These are phyloP conservation scores for Helicolenus hilgendorfi DNA, from an alignment of 2,797 vertebrate species.

Conservation along the genomic window DNA sequence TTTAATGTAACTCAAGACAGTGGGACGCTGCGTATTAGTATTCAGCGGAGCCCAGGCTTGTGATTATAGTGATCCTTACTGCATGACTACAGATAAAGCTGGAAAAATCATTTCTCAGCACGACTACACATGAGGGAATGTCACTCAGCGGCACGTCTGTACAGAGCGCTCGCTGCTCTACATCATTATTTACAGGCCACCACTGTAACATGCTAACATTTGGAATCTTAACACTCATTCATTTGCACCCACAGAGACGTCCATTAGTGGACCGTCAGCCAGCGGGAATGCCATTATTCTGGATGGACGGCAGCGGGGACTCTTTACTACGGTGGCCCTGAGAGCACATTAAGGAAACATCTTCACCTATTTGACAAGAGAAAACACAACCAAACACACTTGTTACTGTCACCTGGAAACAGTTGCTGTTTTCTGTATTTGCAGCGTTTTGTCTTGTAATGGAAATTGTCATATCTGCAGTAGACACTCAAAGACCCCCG, in stretches of 20 bases:
- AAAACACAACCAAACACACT: no score
- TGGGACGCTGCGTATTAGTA: slow-evolving; percentile 55
- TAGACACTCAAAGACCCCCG: no score
- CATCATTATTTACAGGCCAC: slow-evolving; percentile 14
- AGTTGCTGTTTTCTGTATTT: no score
- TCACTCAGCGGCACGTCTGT: not conserved
- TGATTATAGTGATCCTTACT: slow-evolving; percentile 40
- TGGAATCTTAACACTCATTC: not conserved
- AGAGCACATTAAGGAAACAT: not conserved
- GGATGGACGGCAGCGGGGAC: not conserved
- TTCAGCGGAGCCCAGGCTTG: slow-evolving; percentile 9
- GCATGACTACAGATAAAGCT: slow-evolving; percentile 44
- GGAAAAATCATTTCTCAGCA: slow-evolving; percentile 42
- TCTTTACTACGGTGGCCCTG: not conserved
- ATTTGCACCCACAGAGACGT: not conserved
- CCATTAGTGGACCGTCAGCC: slow-evolving; percentile 1
- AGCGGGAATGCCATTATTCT: not conserved
- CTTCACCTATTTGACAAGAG: no score
- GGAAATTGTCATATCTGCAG: no score
- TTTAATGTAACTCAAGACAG: slow-evolving; percentile 77
- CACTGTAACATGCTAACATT: not conserved
- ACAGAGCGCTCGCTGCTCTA: not conserved
- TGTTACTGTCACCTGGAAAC: no score
- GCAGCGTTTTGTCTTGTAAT: no score
- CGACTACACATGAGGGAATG: slow-evolving; percentile 25